Evolutionary conservation across 2,797 vertebrate species (phyloP).

Genomic region (Danio aesculapii): DNA sequence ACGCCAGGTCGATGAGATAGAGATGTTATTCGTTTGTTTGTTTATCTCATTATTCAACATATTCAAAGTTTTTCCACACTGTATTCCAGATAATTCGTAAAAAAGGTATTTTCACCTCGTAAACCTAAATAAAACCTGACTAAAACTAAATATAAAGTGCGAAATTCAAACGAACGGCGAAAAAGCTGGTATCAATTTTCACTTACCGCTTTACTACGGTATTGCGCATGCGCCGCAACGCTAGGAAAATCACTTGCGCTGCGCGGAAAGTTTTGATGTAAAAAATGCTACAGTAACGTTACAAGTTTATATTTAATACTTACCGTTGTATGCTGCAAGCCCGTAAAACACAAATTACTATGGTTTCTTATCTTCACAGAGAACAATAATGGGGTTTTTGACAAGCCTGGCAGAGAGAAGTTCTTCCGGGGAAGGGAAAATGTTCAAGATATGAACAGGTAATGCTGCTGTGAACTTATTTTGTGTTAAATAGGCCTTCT

Average conservation of each 20-base stretch:
- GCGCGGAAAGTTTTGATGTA: neutral
- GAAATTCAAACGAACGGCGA: neutral
- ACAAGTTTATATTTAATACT: neutral
- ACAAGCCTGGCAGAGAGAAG: neutral
- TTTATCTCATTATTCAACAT: neutral
- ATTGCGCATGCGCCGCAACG: slow-evolving; percentile 11
- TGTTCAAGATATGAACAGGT: slow-evolving; percentile 32
- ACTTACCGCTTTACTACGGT: too few species aligned
- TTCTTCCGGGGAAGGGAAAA: neutral
- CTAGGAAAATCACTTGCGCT: too few species aligned
- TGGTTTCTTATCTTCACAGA: neutral
- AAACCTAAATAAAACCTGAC: neutral
- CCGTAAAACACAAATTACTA: neutral
- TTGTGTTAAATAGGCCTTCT: neutral
- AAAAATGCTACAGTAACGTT: neutral
- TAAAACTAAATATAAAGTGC: too few species aligned
- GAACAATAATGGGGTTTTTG: neutral
- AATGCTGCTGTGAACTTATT: neutral
- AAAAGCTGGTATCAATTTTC: neutral
- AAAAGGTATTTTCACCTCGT: neutral
- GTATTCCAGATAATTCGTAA: neutral
- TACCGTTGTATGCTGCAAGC: neutral
- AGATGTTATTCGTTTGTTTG: neutral
- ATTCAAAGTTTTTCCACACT: neutral
- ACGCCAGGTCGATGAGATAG: neutral